A percentile compares a stretch with the other conserved stretches of the same genome.
Conservation (phyloP, 2,113 vertebrate species). For the Mus pahari region DNA sequence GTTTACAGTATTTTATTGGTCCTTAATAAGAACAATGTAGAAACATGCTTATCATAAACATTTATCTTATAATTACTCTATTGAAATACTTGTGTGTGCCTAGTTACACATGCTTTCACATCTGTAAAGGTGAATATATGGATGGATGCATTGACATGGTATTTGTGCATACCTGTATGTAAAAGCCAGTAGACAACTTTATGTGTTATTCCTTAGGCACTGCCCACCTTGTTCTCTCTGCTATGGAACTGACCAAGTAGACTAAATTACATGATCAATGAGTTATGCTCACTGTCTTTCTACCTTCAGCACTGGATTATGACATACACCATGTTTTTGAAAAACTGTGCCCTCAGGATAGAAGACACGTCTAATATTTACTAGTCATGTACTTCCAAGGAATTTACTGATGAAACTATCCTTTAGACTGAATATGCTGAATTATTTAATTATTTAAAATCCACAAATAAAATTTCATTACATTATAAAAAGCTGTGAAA, state of each 20-base stretch:
- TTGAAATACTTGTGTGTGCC: not conserved
- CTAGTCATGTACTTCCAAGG: not conserved
- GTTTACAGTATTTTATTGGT: not conserved
- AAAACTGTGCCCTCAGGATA: not conserved
- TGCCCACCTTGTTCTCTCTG: not conserved
- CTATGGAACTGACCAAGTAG: not conserved
- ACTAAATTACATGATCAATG: no score
- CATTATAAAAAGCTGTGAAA: slow-evolving; percentile 2
- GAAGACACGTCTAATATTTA: not conserved
- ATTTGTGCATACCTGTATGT: not conserved
- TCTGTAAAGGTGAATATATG: not conserved
- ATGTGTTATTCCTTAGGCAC: not conserved
- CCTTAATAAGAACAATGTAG: not conserved
- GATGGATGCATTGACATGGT: not conserved
- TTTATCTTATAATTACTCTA: not conserved
- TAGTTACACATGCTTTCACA: not conserved
- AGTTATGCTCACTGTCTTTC: not conserved
- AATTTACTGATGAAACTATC: not conserved
- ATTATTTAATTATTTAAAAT: slow-evolving; percentile 18
- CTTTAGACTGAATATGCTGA: not conserved
- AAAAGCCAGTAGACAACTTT: not conserved
- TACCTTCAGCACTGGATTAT: not conserved
- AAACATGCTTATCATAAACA: not conserved
- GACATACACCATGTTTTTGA: not conserved
- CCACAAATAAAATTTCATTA: not conserved